These are phyloP conservation scores for Zoroaster sp. DNA, from an alignment of 53 echinoderm and acorn worm species.

Conservation along the genomic window DNA sequence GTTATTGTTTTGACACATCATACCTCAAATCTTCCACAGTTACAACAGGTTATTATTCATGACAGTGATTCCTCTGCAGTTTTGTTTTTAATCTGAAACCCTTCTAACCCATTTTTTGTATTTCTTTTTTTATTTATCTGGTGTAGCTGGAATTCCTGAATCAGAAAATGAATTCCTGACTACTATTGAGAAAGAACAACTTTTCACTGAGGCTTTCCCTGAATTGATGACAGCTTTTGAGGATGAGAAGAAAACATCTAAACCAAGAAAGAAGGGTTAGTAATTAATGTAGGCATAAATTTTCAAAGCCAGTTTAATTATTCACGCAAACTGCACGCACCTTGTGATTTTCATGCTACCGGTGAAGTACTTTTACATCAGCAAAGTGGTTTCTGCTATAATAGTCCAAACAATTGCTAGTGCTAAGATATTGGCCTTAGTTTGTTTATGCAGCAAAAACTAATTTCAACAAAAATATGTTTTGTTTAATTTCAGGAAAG, in stretches of 20 bases:
- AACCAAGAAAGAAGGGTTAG: slow-evolving; percentile 48
- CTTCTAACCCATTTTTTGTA: too few relatives aligned
- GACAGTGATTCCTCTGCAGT: too few relatives aligned
- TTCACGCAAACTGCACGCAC: too few relatives aligned
- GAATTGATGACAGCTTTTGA: slow-evolving; percentile 49
- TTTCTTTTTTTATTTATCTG: too few relatives aligned
- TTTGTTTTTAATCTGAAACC: too few relatives aligned
- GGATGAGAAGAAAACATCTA: slow-evolving; percentile 39
- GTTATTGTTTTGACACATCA: too few relatives aligned
- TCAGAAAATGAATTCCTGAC: slow-evolving; percentile 24
- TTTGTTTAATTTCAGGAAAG: not conserved
- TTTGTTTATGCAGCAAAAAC: too few relatives aligned
- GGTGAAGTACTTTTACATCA: not conserved
- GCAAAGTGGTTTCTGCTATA: not conserved
- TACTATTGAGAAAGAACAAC: slow-evolving; percentile 67
- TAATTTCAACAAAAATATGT: not conserved
- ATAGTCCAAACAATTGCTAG: not conserved
- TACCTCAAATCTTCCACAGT: too few relatives aligned
- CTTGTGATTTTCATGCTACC: too few relatives aligned
- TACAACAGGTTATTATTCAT: too few relatives aligned
- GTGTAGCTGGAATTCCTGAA: not conserved
- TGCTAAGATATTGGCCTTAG: not conserved
- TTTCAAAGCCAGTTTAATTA: not conserved
- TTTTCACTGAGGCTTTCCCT: slow-evolving; percentile 61
- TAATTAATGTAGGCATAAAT: not conserved